Percentiles rank a stretch among this genome's conserved stretches.
Evolutionary conservation across 2,888 invertebrate genomes (phyloP).

Genomic region (Melikaiella ostensackeni): DNA sequence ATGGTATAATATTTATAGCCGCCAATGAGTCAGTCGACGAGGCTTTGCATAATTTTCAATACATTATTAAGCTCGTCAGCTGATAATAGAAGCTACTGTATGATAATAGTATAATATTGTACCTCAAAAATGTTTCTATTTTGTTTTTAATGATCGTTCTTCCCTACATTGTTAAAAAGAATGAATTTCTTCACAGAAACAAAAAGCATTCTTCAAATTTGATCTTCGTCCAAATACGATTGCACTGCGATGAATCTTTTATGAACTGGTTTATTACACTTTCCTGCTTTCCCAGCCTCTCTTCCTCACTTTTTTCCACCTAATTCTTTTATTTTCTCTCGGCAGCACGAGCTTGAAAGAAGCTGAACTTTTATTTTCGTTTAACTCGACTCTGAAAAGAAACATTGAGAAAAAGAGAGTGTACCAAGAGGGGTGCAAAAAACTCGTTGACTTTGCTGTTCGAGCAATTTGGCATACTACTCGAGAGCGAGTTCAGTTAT

Average conservation of each 20-base stretch:
- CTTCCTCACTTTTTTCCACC: not conserved
- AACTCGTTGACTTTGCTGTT: conserved; percentile 28
- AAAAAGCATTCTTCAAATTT: too few relatives aligned
- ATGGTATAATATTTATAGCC: too few relatives aligned
- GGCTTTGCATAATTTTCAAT: too few relatives aligned
- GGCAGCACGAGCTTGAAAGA: not conserved
- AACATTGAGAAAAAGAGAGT: conserved; percentile 15
- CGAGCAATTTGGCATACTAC: conserved; percentile 15
- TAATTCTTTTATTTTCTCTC: conserved; percentile 29
- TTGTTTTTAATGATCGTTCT: too few relatives aligned
- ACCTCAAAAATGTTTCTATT: too few relatives aligned
- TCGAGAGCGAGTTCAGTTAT: conserved; percentile 24
- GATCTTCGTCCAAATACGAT: not conserved
- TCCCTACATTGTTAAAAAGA: too few relatives aligned
- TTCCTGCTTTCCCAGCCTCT: not conserved
- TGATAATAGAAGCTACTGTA: too few relatives aligned
- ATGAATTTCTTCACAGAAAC: too few relatives aligned
- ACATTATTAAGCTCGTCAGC: too few relatives aligned
- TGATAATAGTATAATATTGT: too few relatives aligned
- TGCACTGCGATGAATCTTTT: not conserved
- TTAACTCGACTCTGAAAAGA: conserved; percentile 23
- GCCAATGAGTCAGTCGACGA: too few relatives aligned
- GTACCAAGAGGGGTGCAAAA: not conserved
- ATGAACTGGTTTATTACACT: not conserved
- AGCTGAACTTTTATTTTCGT: conserved; percentile 28